Evolutionary conservation across 2,888 invertebrate species (phyloP), one percentile per base, ranked within the genome.

Genomic region (Agrilus mali): DNA sequence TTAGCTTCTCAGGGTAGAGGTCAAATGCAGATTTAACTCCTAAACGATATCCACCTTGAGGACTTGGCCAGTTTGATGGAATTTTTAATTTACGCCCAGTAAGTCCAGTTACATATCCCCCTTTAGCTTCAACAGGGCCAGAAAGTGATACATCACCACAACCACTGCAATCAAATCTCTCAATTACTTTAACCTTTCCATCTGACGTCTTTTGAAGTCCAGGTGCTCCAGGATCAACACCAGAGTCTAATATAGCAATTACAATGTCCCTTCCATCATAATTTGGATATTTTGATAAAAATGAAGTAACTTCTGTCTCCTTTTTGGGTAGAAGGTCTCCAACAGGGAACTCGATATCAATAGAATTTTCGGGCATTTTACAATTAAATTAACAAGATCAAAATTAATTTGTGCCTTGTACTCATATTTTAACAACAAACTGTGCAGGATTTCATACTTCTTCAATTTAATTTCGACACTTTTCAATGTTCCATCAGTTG

Each of bases 171-270:
- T 98, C 96, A 61, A 83, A 88, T 47, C 96, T 77, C 65, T 95
- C 95, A 58, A 97, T 81, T 40, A 98, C 82, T 72, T 98, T 98
- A 14, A 83, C 78, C 58, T 86, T 82, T 36, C 94, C 94, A 63
- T 89, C 86, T 46, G 83, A 80, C 13, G 95, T 88, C 51, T 78
- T 73, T 94, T 95, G 82, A 55, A 98, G 75, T 48, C 97, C 97
- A 50, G 86, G 80, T 7, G 94, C 94, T 38, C 89, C 90, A 17
- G 97, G 96, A 74, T 98, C 97, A 42, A 98, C 89, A 7, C 97
- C 97, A 3, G 96, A 95, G 71, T 98, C 98, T 56, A 97, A 83
- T 64, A 98, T 87, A 36, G 95, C 97, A 63, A 98, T 94, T 52
- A 86, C 72, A 41, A 89, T 83, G 56, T 83, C 86, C 59, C 90